A percentile compares a stretch with the other conserved stretches of the same genome.
Evolutionary conservation across 2,797 vertebrate species (phyloP).

Genomic region (Galago senegalensis): DNA sequence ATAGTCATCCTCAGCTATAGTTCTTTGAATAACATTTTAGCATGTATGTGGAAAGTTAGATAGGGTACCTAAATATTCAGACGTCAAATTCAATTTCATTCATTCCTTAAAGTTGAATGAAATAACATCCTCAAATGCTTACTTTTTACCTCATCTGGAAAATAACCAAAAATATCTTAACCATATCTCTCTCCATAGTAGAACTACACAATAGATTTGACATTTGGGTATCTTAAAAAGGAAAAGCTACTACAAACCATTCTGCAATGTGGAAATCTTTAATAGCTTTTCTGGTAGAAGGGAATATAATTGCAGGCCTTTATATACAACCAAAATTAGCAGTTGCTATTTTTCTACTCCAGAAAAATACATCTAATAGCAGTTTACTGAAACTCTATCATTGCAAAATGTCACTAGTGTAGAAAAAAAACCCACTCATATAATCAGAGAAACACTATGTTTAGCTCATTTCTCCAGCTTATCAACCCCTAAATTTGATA

Average conservation of each 20-base stretch:
- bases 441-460: conserved; percentile 83
- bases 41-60: neutral
- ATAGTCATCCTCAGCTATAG: neutral
- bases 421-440: conserved; percentile 49
- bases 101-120: neutral
- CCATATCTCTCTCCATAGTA: neutral
- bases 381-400: conserved; percentile 82
- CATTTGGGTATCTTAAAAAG: neutral
- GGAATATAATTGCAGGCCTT: conserved; percentile 79
- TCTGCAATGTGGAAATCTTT: conserved; percentile 64
- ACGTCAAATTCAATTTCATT: conserved; percentile 16
- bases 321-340: conserved; percentile 81
- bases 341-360: conserved; percentile 80
- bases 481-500: conserved; percentile 67
- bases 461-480: conserved; percentile 78
- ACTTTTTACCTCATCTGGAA: neutral
- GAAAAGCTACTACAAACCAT: conserved; percentile 43
- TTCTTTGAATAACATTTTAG: neutral
- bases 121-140: neutral
- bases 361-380: conserved; percentile 82
- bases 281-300: conserved; percentile 71
- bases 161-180: neutral
- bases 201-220: neutral
- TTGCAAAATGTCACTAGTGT: conserved; percentile 71
- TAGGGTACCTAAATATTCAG: neutral